phyloP scores from a whole-genome alignment of 2,113 vertebrate genomes.

The Lepus timidus region DNA sequence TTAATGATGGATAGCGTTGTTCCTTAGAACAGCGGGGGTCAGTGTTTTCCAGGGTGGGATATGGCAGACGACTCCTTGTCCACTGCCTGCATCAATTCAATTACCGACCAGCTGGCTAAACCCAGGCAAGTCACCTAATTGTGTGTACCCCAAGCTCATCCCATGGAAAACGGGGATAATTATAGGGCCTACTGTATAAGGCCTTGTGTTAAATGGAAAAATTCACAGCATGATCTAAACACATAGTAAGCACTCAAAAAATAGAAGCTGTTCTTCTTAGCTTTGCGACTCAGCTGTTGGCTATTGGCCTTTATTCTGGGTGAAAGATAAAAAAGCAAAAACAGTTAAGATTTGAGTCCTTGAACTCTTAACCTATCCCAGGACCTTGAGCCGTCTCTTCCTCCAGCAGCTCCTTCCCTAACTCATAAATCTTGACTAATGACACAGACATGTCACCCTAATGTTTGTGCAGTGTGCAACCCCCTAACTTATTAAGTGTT shows the following conservation, averaged over 20 bases:
- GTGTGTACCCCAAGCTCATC: constrained; percentile 37
- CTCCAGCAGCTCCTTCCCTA: constrained; percentile 56
- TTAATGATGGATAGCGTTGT: constrained; percentile 10
- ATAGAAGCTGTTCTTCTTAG: neutral
- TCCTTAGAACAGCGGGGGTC: constrained; percentile 32
- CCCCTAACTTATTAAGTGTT: constrained; percentile 69
- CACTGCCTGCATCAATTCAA: constrained; percentile 26
- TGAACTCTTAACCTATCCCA: constrained; percentile 34
- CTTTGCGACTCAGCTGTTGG: constrained; percentile 8
- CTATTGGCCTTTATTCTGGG: constrained; percentile 37
- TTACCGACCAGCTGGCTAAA: constrained; percentile 31
- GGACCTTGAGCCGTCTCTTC: constrained; percentile 56
- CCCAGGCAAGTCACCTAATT: constrained; percentile 23
- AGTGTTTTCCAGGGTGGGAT: constrained; percentile 1
- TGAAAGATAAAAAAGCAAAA: constrained; percentile 48
- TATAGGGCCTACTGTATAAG: neutral
- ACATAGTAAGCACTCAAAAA: constrained; percentile 30
- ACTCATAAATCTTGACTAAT: constrained; percentile 78
- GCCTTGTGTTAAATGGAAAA: constrained; percentile 4
- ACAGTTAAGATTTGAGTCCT: neutral
- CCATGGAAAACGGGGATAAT: constrained; percentile 24
- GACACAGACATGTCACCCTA: constrained; percentile 60
- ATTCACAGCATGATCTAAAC: constrained; percentile 30
- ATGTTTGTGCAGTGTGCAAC: constrained; percentile 56
- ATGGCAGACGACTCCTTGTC: neutral